Evolutionary conservation across 2,113 vertebrate species (phyloP).

Genomic region (Dromiciops gliroides): DNA sequence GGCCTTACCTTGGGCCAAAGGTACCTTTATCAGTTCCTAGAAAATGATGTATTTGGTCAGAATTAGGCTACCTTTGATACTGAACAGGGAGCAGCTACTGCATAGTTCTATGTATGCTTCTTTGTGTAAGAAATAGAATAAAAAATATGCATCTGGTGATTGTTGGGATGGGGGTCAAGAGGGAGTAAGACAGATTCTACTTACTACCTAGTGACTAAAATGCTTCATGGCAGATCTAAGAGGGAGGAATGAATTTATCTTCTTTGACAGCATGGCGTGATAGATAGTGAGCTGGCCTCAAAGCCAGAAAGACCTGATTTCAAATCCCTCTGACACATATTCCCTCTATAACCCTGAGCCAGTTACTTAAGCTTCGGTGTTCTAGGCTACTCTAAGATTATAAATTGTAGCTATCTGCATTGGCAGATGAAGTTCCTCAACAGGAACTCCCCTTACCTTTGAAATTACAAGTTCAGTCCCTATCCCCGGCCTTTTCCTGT

Average conservation of each 20-base stretch:
- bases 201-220: neutral
- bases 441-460: neutral
- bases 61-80: slow-evolving; percentile 12
- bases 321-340: neutral
- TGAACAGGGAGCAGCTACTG: neutral
- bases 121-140: neutral
- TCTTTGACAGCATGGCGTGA: neutral
- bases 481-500: neutral
- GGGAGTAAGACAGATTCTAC: slow-evolving; percentile 16
- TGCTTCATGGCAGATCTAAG: neutral
- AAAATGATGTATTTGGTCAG: slow-evolving; percentile 1
- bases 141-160: neutral
- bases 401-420: neutral
- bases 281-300: neutral
- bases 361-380: neutral
- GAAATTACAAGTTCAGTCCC: neutral
- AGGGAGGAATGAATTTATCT: neutral
- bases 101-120: neutral
- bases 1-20: neutral
- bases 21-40: slow-evolving; percentile 1
- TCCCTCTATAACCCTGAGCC: neutral
- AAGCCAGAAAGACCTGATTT: neutral
- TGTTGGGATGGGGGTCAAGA: neutral
- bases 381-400: neutral
- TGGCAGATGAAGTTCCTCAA: neutral